These are phyloP conservation scores for Pseudorectes ferrugineus DNA, from an alignment of 2,113 vertebrate genomes.

Conservation along the genomic window DNA sequence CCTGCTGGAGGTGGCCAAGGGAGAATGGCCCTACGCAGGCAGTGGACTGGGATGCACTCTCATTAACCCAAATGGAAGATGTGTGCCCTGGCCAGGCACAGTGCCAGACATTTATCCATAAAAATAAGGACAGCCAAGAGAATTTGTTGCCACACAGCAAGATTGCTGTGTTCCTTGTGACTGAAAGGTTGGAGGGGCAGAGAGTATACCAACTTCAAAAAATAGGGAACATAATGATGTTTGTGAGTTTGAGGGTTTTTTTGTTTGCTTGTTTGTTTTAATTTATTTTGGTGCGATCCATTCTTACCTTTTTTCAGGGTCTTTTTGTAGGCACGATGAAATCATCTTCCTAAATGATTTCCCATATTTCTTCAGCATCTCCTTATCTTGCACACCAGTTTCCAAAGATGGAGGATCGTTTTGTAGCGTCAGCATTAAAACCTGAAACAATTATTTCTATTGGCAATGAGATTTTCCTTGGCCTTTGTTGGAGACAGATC, in stretches of 20 bases:
- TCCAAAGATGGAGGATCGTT: conserved; percentile 95
- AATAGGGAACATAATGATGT: not conserved
- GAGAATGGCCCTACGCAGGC: not conserved
- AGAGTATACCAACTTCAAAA: not conserved
- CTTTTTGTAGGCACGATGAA: conserved; percentile 94
- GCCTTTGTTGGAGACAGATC: not conserved
- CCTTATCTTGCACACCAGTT: conserved; percentile 96
- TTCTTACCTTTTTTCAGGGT: conserved; percentile 94
- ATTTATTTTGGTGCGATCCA: not conserved
- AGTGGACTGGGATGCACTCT: not conserved
- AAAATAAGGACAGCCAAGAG: not conserved
- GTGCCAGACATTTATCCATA: not conserved
- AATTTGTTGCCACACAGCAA: not conserved
- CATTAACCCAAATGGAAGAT: not conserved
- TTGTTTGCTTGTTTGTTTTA: not conserved
- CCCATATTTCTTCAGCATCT: conserved; percentile 97
- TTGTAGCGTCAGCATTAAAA: conserved; percentile 97
- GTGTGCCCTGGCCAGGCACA: not conserved
- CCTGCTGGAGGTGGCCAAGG: not conserved
- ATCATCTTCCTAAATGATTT: conserved; percentile 99
- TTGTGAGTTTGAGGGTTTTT: not conserved
- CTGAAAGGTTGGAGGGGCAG: not conserved
- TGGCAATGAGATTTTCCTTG: conserved; percentile 19
- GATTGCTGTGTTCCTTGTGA: not conserved
- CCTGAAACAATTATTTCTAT: conserved; percentile 72